Conservation (phyloP, 1,140 invertebrate species). For the Antheraea mylitta region DNA sequence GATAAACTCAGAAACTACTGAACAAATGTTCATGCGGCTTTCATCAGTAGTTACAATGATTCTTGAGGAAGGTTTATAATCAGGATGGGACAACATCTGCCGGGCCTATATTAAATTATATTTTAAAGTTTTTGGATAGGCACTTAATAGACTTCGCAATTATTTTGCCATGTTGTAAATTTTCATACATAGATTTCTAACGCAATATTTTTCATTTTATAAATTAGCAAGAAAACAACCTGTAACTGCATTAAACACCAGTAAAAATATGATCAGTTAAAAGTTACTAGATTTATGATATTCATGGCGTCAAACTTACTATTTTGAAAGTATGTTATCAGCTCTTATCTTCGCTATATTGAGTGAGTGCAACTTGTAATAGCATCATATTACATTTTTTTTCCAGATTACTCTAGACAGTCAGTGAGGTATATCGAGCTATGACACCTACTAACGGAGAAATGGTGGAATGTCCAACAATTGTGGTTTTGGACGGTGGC, state of each 20-base stretch:
- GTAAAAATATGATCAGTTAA: too few relatives aligned
- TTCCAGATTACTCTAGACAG: slow-evolving; percentile 6
- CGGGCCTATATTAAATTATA: too few relatives aligned
- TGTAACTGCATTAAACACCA: too few relatives aligned
- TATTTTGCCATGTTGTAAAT: not conserved
- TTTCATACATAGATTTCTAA: not conserved
- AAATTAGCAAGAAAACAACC: too few relatives aligned
- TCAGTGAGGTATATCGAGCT: not conserved
- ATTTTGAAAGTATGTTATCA: not conserved
- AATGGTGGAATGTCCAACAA: slow-evolving; percentile 47
- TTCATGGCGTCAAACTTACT: not conserved
- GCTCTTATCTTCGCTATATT: not conserved
- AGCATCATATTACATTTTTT: not conserved
- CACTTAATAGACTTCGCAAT: too few relatives aligned
- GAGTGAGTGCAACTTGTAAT: too few relatives aligned
- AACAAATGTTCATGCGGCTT: too few relatives aligned
- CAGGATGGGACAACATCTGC: too few relatives aligned
- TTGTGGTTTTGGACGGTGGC: slow-evolving; percentile 87
- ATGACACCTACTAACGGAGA: slow-evolving; percentile 63
- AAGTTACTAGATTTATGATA: not conserved
- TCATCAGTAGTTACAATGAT: too few relatives aligned
- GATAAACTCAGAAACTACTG: too few relatives aligned
- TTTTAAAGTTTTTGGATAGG: not conserved
- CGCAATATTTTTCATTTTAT: too few relatives aligned
- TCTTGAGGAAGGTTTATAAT: too few relatives aligned